A percentile compares a stretch with the other conserved stretches of the same genome.
These are phyloP conservation scores for Gobius niger DNA, from an alignment of 2,113 vertebrate genomes.

Conservation along the genomic window DNA sequence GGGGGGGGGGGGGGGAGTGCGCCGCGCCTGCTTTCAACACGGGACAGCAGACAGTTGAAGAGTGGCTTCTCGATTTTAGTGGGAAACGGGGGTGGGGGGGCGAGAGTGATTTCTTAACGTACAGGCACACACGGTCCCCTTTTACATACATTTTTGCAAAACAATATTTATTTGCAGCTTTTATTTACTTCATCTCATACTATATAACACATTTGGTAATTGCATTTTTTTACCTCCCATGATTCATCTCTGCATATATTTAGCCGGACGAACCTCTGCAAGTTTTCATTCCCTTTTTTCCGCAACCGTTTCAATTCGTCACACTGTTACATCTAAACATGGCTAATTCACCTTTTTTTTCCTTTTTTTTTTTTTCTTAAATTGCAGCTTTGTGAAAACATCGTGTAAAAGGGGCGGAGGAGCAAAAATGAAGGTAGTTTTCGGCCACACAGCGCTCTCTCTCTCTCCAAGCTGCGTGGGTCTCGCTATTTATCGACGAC, in stretches of 20 bases:
- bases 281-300: background rate
- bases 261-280: no score
- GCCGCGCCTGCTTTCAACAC: background rate
- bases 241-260: no score
- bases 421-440: constrained; percentile 4
- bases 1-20: background rate
- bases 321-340: background rate
- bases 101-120: constrained; percentile 9
- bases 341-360: background rate
- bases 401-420: constrained; percentile 2
- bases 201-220: background rate
- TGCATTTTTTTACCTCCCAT: background rate
- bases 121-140: constrained; percentile 20
- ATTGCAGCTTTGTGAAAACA: background rate
- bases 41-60: constrained; percentile 14
- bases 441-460: constrained; percentile 11
- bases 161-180: constrained; percentile 2
- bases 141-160: constrained; percentile 1
- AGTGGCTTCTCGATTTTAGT: constrained; percentile 23
- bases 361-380: no score
- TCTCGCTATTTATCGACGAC: constrained; percentile 14
- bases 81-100: constrained; percentile 22
- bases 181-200: background rate
- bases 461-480: constrained; percentile 10
- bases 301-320: background rate